Evolutionary conservation across 2,113 vertebrate genomes (phyloP), one percentile per base, ranked within the genome.

Genomic region (Thermophis baileyi): DNA sequence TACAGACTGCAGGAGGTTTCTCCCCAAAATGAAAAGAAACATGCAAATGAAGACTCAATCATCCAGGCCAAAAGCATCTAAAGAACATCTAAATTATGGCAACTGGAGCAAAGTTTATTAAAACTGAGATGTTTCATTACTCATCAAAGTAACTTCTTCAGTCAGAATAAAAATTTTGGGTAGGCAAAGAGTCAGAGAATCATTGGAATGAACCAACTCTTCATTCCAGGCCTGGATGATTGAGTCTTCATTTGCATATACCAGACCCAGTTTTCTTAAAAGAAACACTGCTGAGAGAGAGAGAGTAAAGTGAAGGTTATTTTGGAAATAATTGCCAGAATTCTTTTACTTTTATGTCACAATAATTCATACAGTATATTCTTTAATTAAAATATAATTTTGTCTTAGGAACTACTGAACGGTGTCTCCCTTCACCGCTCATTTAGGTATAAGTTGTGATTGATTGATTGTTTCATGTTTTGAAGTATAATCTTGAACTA

Each of bases 271-370:
- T 60, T 60, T 60, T 93, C 53, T 93, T 89, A 91, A 88, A 93
- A 90, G 94, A 92, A 91, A 54, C 44, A 85, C 88, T 89, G 92
- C 24, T 0, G n/a, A n/a, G 0, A 90, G 35, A 94, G 91, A 24
- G 11, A 27, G 24, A 92, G 8, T 18, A 88, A 40, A 30, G 55
- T 93, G 51, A 93, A 93, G 91, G 2, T 89, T 30, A 51, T 95
- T 95, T n/a, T 94, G 92, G 94, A 93, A 95, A 94, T 88, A 92
- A 60, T 91, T 91, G 86, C 47, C 16, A 91, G 89, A 92, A 6
- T 89, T 2, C 60, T 94, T 90, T 89, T 93, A 22, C 24, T 95
- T 94, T 95, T 91, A 90, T 90, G 81, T 92, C 30, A 22, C 44
- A 92, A 74, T 35, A 10, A 63, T 91, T 40, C 2, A 18, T 0